A percentile compares a stretch with the other conserved stretches of the same genome.
Conservation (phyloP, 2,797 vertebrate species). For the Cyclopterus lumpus region DNA sequence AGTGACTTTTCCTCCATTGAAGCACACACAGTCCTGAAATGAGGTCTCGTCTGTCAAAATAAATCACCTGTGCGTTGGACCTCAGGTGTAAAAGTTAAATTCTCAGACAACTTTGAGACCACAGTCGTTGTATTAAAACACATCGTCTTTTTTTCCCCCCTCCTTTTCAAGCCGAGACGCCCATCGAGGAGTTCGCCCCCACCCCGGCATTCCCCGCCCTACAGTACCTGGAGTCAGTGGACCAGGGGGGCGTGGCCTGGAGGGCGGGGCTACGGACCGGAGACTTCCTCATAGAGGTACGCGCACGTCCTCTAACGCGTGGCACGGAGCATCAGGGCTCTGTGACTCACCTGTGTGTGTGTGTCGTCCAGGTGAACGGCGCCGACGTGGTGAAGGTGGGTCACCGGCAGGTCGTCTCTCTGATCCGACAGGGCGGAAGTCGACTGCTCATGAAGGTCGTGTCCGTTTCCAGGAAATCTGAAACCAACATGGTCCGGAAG, state of each 20-base stretch:
- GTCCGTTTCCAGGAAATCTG: slow-evolving; percentile 94
- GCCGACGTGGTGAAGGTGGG: slow-evolving; percentile 85
- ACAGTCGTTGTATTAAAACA: background rate
- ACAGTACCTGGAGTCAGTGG: slow-evolving; percentile 97
- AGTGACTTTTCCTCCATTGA: too few relatives aligned
- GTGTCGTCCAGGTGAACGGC: slow-evolving; percentile 78
- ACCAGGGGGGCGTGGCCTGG: slow-evolving; percentile 97
- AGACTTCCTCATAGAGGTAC: slow-evolving; percentile 87
- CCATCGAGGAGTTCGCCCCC: slow-evolving; percentile 98
- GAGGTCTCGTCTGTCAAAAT: too few relatives aligned
- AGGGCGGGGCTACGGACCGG: slow-evolving; percentile 91
- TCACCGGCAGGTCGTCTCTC: slow-evolving; percentile 91
- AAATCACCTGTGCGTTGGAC: too few relatives aligned
- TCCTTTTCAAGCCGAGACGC: slow-evolving; percentile 90
- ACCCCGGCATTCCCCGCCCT: slow-evolving; percentile 96
- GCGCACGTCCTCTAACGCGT: background rate
- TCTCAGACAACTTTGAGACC: too few relatives aligned
- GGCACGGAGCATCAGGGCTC: background rate
- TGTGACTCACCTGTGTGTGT: background rate
- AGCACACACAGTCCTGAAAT: too few relatives aligned
- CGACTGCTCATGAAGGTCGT: slow-evolving; percentile 97
- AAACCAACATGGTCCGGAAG: slow-evolving; percentile 90
- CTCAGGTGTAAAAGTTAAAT: too few relatives aligned
- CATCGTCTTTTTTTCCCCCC: background rate
- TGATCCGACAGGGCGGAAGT: slow-evolving; percentile 97